Conservation (phyloP, 1,140 invertebrate genomes). For the Archivesica marissinica region DNA sequence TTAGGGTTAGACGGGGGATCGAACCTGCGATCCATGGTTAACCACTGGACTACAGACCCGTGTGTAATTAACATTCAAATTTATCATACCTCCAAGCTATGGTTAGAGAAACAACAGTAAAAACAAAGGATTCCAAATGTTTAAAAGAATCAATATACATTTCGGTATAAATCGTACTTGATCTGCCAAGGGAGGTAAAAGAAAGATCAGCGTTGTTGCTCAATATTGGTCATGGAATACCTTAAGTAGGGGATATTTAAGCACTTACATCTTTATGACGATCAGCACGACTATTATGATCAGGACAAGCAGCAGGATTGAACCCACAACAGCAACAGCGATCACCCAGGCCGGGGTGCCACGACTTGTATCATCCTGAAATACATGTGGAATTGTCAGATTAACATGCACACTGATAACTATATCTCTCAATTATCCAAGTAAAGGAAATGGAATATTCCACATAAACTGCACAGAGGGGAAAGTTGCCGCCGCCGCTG, state of each 20-base stretch:
- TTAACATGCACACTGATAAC: neutral
- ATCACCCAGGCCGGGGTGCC: slow-evolving; percentile 29
- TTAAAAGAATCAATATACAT: too few relatives aligned
- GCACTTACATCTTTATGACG: slow-evolving; percentile 26
- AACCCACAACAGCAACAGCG: slow-evolving; percentile 26
- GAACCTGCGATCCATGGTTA: too few relatives aligned
- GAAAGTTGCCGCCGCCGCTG: too few relatives aligned
- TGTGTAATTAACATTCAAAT: neutral
- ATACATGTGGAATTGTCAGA: neutral
- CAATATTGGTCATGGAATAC: neutral
- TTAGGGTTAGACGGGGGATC: too few relatives aligned
- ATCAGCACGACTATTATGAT: slow-evolving; percentile 5
- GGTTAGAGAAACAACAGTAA: neutral
- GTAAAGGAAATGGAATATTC: too few relatives aligned
- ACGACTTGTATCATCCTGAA: neutral
- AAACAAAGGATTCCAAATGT: neutral
- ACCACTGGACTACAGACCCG: too few relatives aligned
- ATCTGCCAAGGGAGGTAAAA: neutral
- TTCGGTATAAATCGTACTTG: too few relatives aligned
- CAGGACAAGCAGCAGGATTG: neutral
- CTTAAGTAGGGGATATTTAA: neutral
- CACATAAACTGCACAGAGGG: too few relatives aligned
- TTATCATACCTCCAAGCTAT: neutral
- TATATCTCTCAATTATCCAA: too few relatives aligned
- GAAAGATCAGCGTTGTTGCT: neutral